phyloP scores from a whole-genome alignment of 2,888 invertebrate genomes.

The Chrysodeixis includens region DNA sequence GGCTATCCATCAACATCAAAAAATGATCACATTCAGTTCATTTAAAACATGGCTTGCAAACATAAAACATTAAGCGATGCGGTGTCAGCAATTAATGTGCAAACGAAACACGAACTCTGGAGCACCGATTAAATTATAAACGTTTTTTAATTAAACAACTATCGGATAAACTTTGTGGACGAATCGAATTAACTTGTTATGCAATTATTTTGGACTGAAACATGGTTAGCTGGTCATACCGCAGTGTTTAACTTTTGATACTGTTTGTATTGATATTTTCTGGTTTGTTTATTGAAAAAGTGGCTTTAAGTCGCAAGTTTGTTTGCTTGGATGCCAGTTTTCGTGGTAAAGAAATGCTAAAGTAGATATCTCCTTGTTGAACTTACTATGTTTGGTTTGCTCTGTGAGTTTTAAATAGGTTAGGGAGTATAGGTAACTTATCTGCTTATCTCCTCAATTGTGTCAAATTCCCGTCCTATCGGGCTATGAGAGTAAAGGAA shows the following conservation, averaged over 20 bases:
- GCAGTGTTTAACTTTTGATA: background rate
- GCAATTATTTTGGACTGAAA: background rate
- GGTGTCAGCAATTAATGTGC: background rate
- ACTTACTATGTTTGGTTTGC: too few species aligned
- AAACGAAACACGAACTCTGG: conserved; percentile 9
- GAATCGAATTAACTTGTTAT: conserved; percentile 1
- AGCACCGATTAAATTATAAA: conserved; percentile 5
- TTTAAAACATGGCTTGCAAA: background rate
- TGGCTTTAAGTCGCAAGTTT: too few species aligned
- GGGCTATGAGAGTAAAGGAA: too few species aligned
- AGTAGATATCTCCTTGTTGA: too few species aligned
- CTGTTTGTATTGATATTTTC: too few species aligned
- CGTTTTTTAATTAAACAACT: background rate
- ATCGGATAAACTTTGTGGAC: background rate
- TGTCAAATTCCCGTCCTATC: too few species aligned
- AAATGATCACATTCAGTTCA: background rate
- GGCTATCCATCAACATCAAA: background rate
- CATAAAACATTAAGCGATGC: background rate
- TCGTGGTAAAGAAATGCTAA: too few species aligned
- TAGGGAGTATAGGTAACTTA: too few species aligned
- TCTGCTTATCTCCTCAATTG: too few species aligned
- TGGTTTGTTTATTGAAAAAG: too few species aligned
- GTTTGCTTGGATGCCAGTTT: too few species aligned
- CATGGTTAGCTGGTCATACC: background rate
- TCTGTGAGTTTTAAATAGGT: too few species aligned